Percentiles rank a stretch among this genome's conserved stretches.
Conservation (phyloP, 2,888 invertebrate genomes). For the Melipona beecheii region DNA sequence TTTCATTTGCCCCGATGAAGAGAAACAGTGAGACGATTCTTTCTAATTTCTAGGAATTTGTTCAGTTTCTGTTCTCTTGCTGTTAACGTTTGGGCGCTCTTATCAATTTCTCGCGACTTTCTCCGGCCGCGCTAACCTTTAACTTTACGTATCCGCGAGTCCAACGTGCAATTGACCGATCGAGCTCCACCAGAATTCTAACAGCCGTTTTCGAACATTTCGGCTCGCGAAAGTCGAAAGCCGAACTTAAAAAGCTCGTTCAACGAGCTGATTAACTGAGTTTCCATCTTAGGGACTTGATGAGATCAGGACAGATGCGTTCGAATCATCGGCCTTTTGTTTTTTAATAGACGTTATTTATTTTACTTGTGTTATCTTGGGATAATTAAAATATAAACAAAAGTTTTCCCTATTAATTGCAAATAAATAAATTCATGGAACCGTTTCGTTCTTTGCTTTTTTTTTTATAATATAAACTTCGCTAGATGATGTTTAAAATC, state of each 20-base stretch:
- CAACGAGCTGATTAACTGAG: neutral
- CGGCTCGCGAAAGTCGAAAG: conserved; percentile 1
- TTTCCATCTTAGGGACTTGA: conserved; percentile 5
- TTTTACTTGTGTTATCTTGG: too few species aligned
- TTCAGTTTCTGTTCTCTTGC: conserved; percentile 29
- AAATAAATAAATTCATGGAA: too few species aligned
- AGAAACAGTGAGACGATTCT: conserved; percentile 20
- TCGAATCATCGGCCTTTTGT: neutral
- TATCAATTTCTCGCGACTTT: conserved; percentile 56
- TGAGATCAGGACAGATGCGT: neutral
- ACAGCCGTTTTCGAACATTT: neutral
- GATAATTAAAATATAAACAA: too few species aligned
- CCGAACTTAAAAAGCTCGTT: too few species aligned
- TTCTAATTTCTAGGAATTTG: conserved; percentile 20
- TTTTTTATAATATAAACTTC: too few species aligned
- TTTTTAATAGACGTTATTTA: neutral
- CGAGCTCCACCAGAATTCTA: neutral
- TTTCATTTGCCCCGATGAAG: conserved; percentile 21
- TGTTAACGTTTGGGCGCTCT: conserved; percentile 37
- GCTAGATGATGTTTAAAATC: too few species aligned
- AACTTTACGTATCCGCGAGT: neutral
- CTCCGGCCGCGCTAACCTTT: conserved; percentile 39
- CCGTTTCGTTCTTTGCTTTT: too few species aligned
- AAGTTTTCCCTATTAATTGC: too few species aligned
- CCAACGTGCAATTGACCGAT: conserved; percentile 22